Conservation (phyloP, 2,797 vertebrate species). For the Syngnathus acus region DNA sequence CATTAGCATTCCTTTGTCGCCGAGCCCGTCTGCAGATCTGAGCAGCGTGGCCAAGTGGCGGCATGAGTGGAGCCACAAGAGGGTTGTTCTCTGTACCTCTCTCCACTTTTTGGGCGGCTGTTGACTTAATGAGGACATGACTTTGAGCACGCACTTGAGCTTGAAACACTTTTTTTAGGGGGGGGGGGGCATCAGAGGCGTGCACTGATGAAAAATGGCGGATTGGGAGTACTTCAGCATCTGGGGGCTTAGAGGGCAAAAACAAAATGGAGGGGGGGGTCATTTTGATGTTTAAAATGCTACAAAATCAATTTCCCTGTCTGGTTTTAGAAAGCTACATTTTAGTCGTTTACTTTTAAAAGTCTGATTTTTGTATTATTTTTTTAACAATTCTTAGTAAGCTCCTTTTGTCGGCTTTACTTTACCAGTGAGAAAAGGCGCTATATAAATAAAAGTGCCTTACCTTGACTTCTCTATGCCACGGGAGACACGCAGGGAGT, state of each 20-base stretch:
- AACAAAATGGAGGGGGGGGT: neutral
- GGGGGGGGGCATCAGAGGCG: neutral
- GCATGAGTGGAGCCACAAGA: neutral
- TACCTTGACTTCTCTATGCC: no score
- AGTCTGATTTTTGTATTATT: no score
- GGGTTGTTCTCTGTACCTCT: neutral
- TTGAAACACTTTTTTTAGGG: neutral
- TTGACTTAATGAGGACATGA: conserved; percentile 6
- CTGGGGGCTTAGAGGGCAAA: neutral
- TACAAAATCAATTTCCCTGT: no score
- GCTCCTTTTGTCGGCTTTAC: no score
- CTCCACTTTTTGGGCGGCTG: neutral
- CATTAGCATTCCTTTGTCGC: neutral
- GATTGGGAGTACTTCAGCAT: conserved; percentile 5
- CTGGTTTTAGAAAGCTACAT: no score
- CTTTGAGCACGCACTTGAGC: conserved; percentile 4
- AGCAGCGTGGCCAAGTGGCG: neutral
- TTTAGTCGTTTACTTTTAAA: no score
- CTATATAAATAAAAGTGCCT: no score
- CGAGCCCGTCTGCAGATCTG: neutral
- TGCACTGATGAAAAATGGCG: neutral
- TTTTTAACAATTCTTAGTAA: no score
- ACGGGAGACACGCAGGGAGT: neutral
- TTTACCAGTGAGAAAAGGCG: no score
- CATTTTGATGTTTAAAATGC: no score